Evolutionary conservation across 2,888 invertebrate species (phyloP).

Genomic region (Congeria kusceri): DNA sequence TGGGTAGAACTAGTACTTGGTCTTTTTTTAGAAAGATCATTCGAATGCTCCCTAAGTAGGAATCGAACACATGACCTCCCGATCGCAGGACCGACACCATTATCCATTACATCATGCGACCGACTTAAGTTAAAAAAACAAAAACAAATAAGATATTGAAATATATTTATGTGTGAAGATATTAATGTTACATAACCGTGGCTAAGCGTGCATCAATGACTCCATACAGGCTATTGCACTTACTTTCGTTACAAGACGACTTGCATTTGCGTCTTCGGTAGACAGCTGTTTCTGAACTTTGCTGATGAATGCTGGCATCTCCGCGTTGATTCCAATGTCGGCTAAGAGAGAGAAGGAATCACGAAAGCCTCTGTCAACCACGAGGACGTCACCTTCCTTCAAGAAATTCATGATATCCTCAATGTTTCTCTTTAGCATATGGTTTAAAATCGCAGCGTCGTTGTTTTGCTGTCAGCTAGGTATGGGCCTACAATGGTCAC

Average conservation of each 20-base stretch:
- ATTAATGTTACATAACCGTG: no score
- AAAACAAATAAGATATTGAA: no score
- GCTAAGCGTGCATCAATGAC: no score
- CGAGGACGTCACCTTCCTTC: slow-evolving; percentile 46
- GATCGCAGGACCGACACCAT: no score
- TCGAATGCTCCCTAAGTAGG: no score
- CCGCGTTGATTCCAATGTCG: slow-evolving; percentile 49
- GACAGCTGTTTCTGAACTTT: slow-evolving; percentile 49
- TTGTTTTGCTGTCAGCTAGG: slow-evolving; percentile 53
- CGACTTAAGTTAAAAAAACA: no score
- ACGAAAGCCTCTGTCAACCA: slow-evolving; percentile 57
- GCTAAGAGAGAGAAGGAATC: slow-evolving; percentile 39
- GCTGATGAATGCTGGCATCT: slow-evolving; percentile 42
- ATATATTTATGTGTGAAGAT: no score
- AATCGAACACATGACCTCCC: no score
- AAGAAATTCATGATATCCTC: slow-evolving; percentile 48
- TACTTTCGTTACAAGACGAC: slow-evolving; percentile 57
- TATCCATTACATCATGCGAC: no score
- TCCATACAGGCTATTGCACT: no score
- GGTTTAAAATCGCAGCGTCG: slow-evolving; percentile 56
- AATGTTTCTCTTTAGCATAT: slow-evolving; percentile 49
- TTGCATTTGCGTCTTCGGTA: slow-evolving; percentile 46
- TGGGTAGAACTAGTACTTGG: no score
- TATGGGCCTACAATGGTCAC: slow-evolving; percentile 56
- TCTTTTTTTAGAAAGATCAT: no score